phyloP scores from a whole-genome alignment of 2,113 vertebrate species.

The Cololabis saira region DNA sequence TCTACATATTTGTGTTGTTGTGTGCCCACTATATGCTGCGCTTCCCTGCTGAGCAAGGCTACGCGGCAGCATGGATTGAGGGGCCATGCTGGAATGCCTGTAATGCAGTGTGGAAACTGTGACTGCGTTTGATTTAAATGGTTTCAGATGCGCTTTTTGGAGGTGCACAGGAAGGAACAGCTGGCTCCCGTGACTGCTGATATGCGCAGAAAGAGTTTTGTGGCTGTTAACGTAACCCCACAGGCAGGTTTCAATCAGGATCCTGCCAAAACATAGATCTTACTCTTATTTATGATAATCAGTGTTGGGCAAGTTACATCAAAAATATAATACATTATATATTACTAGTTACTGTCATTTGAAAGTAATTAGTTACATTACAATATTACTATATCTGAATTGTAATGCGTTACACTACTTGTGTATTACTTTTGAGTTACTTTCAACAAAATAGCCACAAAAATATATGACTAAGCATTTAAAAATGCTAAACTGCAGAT shows the following conservation, averaged over 20 bases:
- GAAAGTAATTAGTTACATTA: too few relatives aligned
- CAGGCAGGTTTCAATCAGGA: constrained; percentile 34
- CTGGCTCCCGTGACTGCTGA: constrained; percentile 78
- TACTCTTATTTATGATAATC: constrained; percentile 7
- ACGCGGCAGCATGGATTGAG: constrained; percentile 69
- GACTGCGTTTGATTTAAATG: constrained; percentile 84
- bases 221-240: constrained; percentile 59
- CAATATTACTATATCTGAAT: too few relatives aligned
- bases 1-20: constrained; percentile 73
- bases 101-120: constrained; percentile 83
- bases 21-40: constrained; percentile 72
- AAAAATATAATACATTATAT: too few relatives aligned
- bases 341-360: too few relatives aligned
- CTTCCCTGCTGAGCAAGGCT: constrained; percentile 68
- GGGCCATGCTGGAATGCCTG: constrained; percentile 79
- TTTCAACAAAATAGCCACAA: too few relatives aligned
- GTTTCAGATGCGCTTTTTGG: constrained; percentile 81
- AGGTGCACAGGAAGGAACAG: constrained; percentile 75
- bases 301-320: too few relatives aligned
- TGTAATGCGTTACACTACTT: too few relatives aligned
- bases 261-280: constrained; percentile 40
- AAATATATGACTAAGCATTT: too few relatives aligned
- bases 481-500: too few relatives aligned
- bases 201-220: constrained; percentile 35
- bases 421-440: too few relatives aligned